Evolutionary conservation across 1,140 invertebrate genomes (phyloP).

Genomic region (Maconellicoccus hirsutus): DNA sequence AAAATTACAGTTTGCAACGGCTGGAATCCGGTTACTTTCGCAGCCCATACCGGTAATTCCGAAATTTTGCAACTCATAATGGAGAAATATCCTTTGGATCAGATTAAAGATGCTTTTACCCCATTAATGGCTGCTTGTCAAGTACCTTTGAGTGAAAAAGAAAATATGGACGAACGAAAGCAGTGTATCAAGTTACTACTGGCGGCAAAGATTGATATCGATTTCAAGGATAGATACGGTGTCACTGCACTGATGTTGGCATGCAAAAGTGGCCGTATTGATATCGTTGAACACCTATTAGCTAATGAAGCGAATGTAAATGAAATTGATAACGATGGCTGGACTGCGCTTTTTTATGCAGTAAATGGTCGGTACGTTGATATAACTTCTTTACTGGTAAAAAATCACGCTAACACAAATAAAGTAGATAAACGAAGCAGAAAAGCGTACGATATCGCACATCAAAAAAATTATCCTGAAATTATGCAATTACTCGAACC

Average conservation of each 20-base stretch:
- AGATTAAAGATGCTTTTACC: background rate
- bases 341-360: background rate
- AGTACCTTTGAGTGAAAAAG: background rate
- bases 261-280: background rate
- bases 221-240: background rate
- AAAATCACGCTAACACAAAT: background rate
- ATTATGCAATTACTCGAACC: background rate
- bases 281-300: background rate
- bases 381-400: background rate
- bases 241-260: background rate
- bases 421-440: slow-evolving; percentile 8
- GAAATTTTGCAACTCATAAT: background rate
- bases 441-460: background rate
- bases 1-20: background rate
- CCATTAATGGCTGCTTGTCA: background rate
- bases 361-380: background rate
- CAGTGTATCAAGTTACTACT: background rate
- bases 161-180: background rate
- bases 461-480: background rate
- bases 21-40: background rate
- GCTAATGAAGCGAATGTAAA: background rate
- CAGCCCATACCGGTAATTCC: background rate
- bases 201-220: background rate
- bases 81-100: background rate
- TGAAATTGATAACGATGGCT: background rate